Evolutionary conservation across 2,888 invertebrate species (phyloP), one percentile per base, ranked within the genome.

Genomic region (Euplexia lucipara): DNA sequence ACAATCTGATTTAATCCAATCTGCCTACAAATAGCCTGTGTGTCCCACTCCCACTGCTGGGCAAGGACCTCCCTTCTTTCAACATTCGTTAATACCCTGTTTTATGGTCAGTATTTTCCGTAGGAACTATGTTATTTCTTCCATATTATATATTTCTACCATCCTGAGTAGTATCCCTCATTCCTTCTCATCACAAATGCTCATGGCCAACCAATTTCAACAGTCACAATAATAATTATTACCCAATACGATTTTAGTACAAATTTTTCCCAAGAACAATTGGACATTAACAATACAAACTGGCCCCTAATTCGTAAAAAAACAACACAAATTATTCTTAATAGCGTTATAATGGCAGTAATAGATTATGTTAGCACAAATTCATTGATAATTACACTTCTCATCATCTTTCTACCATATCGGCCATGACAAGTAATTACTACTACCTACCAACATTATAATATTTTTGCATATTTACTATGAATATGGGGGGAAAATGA

Each of bases 271-370:
- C 61, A 48, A 18, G 10, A 39, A 41, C 18, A 48, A 49, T 30
- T 16, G 7, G 2, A 32, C 16, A 34, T 12, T n/a, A 37, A 37
- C 8, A 61, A 35, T n/a, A 62, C 10, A 41, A 35, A 44, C 62
- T 10, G 77, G 0, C 12, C 77, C 75, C 77, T 60, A 63, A 59
- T 14, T 0, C 8, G 44, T 44, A 60, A 2, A 57, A 60, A 61
- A 74, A 75, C 73, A 65, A 79, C 8, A 64, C 41, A 58, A 70
- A 67, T 35, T 57, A 67, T 48, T 20, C 39, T 14, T 81, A 81
- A 81, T 80, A 73, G 75, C 73, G 68, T 81, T 80, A 81, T 80
- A 80, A 81, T 75, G 48, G 59, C 16, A 48, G 41, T 73, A 75
- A 75, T 69, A 75, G 54, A 70, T 62, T 48, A 72, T 64, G 70